These are phyloP conservation scores for Eristalis arbustorum DNA, from an alignment of 2,888 invertebrate genomes.

Conservation along the genomic window DNA sequence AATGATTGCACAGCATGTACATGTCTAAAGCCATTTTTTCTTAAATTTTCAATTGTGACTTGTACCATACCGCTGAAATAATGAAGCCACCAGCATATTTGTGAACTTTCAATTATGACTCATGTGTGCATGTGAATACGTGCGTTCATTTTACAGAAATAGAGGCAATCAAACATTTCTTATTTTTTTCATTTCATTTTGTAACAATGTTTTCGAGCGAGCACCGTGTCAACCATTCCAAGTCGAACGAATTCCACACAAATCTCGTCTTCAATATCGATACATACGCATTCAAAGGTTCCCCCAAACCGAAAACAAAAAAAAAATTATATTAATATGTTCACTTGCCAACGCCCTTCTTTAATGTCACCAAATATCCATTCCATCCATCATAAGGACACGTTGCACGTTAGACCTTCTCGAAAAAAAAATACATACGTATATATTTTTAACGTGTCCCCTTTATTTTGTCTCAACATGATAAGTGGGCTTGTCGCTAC, in stretches of 20 bases:
- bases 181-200: no score
- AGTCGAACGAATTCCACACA: not conserved
- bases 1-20: no score
- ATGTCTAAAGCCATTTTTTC: no score
- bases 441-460: not conserved
- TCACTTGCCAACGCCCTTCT: not conserved
- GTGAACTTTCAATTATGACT: no score
- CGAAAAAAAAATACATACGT: not conserved
- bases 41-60: no score
- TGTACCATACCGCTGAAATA: no score
- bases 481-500: constrained; percentile 20
- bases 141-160: no score
- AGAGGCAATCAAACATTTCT: no score
- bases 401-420: not conserved
- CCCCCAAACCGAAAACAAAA: not conserved
- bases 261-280: not conserved
- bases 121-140: no score
- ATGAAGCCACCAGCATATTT: no score
- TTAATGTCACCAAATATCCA: not conserved
- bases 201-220: no score
- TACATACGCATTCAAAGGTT: not conserved
- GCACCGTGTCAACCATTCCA: no score
- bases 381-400: not conserved
- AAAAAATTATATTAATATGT: not conserved
- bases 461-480: constrained; percentile 11